phyloP scores from a whole-genome alignment of 2,113 vertebrate genomes.

The Cavia porcellus region DNA sequence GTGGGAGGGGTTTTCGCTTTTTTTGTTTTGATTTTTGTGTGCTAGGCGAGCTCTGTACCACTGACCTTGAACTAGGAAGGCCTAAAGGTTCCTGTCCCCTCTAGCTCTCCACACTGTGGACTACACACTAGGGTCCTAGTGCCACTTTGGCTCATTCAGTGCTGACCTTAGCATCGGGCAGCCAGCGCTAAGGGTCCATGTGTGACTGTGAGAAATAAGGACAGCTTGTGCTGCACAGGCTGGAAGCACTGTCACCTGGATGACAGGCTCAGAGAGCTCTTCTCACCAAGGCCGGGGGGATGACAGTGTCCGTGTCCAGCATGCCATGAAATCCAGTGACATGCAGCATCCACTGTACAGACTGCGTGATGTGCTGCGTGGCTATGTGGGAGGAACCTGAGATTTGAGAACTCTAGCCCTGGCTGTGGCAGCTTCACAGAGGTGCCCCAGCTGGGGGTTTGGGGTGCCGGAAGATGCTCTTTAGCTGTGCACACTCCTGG shows the following conservation, averaged over 20 bases:
- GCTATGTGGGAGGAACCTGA: not conserved
- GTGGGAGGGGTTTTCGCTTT: too few relatives aligned
- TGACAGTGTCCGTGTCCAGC: not conserved
- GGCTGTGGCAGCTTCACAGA: not conserved
- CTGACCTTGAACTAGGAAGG: not conserved
- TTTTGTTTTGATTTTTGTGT: not conserved
- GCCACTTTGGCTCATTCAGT: not conserved
- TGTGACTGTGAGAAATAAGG: not conserved
- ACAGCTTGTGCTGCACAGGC: not conserved
- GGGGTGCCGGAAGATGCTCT: not conserved
- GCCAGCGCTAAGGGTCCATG: too few relatives aligned
- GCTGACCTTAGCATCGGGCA: not conserved
- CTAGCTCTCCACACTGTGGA: not conserved
- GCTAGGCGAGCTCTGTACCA: not conserved
- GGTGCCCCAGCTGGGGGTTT: not conserved
- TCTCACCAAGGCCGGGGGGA: not conserved
- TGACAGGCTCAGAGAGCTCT: not conserved
- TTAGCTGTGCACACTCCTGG: fast-evolving
- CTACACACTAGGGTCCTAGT: not conserved
- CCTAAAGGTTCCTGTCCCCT: not conserved
- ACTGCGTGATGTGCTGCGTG: fast-evolving
- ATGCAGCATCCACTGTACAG: not conserved
- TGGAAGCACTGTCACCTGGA: not conserved
- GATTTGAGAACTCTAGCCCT: not conserved
- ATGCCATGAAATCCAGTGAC: fast-evolving